phyloP scores from a whole-genome alignment of 2,113 vertebrate genomes.

The Anthoscopus minutus region DNA sequence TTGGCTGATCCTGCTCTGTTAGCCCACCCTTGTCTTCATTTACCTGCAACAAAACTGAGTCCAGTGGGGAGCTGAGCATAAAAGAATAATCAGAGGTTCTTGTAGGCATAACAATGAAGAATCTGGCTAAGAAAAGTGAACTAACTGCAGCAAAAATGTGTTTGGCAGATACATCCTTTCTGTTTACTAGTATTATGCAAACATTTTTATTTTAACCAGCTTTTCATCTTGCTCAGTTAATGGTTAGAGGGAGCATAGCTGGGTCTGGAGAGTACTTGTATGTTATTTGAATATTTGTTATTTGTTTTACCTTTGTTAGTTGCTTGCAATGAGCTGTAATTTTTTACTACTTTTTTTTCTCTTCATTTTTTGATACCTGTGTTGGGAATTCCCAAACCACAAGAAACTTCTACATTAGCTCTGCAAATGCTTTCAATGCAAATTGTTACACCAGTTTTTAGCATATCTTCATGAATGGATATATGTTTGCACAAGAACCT shows the following conservation, averaged over 20 bases:
- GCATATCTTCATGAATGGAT: constrained; percentile 39
- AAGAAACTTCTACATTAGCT: constrained; percentile 37
- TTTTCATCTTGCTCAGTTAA: constrained; percentile 21
- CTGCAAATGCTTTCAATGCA: constrained; percentile 14
- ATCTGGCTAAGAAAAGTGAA: background rate
- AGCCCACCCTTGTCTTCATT: background rate
- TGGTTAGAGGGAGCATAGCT: background rate
- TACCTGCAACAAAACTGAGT: background rate
- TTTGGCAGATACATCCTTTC: background rate
- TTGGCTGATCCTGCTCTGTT: background rate
- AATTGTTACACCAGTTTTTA: constrained; percentile 26
- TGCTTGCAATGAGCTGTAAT: background rate
- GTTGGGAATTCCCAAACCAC: constrained; percentile 54
- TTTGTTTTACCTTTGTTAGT: background rate
- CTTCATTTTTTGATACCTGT: constrained; percentile 8
- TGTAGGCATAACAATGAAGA: background rate
- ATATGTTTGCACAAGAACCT: constrained; percentile 34
- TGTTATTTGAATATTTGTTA: background rate
- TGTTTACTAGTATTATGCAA: constrained; percentile 21
- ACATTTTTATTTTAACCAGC: background rate
- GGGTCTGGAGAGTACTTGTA: background rate
- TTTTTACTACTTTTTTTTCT: background rate
- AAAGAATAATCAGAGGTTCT: background rate
- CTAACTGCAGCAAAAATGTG: background rate
- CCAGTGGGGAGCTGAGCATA: background rate